Evolutionary conservation across 2,797 vertebrate species (phyloP).

Genomic region (Rhinoraja longicauda): DNA sequence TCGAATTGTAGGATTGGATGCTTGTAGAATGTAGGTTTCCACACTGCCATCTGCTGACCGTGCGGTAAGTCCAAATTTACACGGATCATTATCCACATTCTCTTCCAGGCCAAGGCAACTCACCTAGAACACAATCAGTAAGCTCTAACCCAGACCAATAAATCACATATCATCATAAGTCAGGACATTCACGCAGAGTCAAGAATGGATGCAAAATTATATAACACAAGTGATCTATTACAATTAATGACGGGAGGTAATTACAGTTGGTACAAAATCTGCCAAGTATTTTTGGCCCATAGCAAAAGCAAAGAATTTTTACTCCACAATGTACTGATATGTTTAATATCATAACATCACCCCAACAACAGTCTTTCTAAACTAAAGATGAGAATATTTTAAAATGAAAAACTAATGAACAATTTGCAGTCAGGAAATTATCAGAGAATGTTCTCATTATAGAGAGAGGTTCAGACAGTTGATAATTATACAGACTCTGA

Average conservation of each 20-base stretch:
- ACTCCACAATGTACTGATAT: background rate
- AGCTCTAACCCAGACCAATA: background rate
- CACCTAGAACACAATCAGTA: constrained; percentile 59
- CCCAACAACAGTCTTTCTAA: background rate
- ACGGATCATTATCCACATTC: constrained; percentile 82
- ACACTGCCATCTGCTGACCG: constrained; percentile 64
- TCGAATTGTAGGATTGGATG: constrained; percentile 80
- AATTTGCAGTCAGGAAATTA: background rate
- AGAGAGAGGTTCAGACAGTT: background rate
- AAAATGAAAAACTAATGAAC: background rate
- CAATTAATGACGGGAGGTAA: background rate
- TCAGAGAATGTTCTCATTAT: background rate
- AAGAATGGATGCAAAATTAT: background rate
- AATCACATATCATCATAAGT: background rate
- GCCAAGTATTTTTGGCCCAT: background rate
- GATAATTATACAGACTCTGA: background rate
- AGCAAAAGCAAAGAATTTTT: background rate
- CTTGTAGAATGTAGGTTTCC: constrained; percentile 86
- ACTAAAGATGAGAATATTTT: background rate
- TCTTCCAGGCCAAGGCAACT: constrained; percentile 92
- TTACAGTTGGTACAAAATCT: background rate
- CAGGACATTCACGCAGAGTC: background rate
- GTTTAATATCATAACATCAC: background rate
- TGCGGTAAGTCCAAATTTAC: constrained; percentile 87
- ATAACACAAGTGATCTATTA: background rate